Evolutionary conservation across 2,888 invertebrate species (phyloP), one percentile per base, ranked within the genome.

Genomic region (Neuroscelio doddi): DNA sequence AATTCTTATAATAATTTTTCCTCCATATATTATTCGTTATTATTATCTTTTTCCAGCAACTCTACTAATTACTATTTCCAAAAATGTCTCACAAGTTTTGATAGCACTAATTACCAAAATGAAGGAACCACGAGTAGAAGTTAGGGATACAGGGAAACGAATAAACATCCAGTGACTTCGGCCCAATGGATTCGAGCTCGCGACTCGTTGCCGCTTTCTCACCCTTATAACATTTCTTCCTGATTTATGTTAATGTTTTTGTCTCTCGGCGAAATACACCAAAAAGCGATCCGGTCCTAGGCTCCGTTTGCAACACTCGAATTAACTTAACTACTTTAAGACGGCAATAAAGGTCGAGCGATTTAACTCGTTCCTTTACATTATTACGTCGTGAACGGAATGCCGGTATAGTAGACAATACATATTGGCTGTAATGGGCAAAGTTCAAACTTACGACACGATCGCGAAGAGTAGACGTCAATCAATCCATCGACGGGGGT

Each of bases 161-260:
- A 81, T 80, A 82, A 83, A 83, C 82, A 82, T 80, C 71, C 71
- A n/a, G n/a, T n/a, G 73, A 74, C 45, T 56, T 44, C 58, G 38
- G 38, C 21, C 45, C 42, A 46, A 49, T 29, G 47, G 36, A 49
- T 32, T 14, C 50, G 34, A 34, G 45, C 57, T 56, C 45, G 58
- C 61, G 62, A 49, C 65, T 75, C 72, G 70, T 71, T 76, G 72
- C 74, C 71, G 59, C 69, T 70, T 70, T 73, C 69, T 70, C 75
- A 68, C 70, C 71, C 72, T 68, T 62, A 49, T 69, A 69, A 55
- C 64, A 44, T 64, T 75, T 76, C 78, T 77, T 77, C 77, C 78
- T 81, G 80, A 83, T 84, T 83, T 84, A 83, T 81, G 82, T 80
- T 82, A 81, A 83, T 84, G 83, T 84, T 84, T 84, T 83, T 83